These are phyloP conservation scores for Todus mexicanus DNA, from an alignment of 2,797 vertebrate species.

Conservation along the genomic window DNA sequence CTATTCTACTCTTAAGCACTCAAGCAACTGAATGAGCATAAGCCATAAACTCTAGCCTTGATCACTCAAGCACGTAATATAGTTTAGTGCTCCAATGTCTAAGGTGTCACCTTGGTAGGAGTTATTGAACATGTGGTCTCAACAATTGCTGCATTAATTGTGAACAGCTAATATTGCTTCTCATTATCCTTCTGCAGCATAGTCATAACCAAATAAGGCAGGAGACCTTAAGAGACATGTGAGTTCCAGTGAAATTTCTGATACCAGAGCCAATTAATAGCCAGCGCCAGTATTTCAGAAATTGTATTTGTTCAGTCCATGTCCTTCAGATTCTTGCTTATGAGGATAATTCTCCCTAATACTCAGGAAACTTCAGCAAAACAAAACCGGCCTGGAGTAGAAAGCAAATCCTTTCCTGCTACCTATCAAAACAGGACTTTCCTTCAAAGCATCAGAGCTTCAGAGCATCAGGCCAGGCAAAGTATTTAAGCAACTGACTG, in stretches of 20 bases:
- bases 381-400: neutral
- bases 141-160: neutral
- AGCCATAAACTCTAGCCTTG: neutral
- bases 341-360: neutral
- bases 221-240: neutral
- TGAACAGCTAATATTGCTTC: neutral
- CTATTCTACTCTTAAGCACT: neutral
- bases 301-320: neutral
- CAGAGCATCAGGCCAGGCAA: neutral
- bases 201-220: neutral
- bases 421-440: neutral
- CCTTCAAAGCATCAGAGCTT: neutral
- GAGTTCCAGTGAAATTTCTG: neutral
- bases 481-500: neutral
- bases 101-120: constrained; percentile 9
- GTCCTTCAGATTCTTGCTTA: neutral
- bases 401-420: neutral
- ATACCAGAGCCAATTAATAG: neutral
- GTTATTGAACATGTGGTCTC: neutral
- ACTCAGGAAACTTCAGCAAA: neutral
- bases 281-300: neutral
- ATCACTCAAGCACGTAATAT: neutral
- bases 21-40: neutral
- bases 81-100: neutral
- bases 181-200: neutral